Conservation (phyloP, 2,888 invertebrate genomes). For the Coelogynopora nodosa region DNA sequence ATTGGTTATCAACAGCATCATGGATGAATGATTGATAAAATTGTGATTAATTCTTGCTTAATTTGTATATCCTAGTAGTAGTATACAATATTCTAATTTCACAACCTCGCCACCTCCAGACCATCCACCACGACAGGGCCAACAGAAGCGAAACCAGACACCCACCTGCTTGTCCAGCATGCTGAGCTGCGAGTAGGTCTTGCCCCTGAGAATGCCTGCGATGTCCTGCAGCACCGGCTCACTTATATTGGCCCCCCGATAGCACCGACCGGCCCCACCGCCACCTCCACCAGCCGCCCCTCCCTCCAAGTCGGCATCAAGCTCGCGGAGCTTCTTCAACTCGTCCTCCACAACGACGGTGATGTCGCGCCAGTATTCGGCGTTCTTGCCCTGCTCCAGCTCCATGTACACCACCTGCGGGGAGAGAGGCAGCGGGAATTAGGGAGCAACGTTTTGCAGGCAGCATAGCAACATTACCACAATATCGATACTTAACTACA, state of each 20-base stretch:
- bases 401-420: slow-evolving; percentile 71
- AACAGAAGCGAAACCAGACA: no score
- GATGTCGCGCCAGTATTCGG: slow-evolving; percentile 91
- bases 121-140: no score
- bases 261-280: not conserved
- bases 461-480: no score
- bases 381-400: slow-evolving; percentile 80
- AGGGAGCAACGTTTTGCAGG: no score
- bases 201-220: slow-evolving; percentile 82
- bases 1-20: no score
- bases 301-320: slow-evolving; percentile 64
- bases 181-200: slow-evolving; percentile 79
- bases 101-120: no score
- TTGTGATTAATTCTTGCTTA: no score
- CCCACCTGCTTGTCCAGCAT: slow-evolving; percentile 79
- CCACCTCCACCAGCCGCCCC: slow-evolving; percentile 47
- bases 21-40: no score
- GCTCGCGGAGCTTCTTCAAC: slow-evolving; percentile 64
- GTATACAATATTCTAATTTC: no score
- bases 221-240: slow-evolving; percentile 58
- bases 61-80: no score
- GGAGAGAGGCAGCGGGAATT: no score
- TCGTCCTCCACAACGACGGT: slow-evolving; percentile 83
- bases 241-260: slow-evolving; percentile 30
- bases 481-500: no score